Conservation (phyloP, 2,888 invertebrate genomes). For the Heliconius cydno region DNA sequence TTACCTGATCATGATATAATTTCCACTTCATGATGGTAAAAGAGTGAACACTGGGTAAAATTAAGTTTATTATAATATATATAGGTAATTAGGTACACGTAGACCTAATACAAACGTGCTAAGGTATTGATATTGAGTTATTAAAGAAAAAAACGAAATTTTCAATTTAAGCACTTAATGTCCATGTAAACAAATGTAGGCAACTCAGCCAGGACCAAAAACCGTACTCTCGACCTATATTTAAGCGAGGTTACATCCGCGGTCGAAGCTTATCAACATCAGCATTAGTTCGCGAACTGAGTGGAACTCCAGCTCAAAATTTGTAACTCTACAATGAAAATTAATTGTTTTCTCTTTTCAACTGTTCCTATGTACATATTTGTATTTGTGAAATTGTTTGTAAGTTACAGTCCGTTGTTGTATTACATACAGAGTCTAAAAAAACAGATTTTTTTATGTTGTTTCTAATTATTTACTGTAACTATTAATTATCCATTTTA, state of each 20-base stretch:
- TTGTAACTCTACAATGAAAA: conserved; percentile 9
- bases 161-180: no score
- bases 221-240: neutral
- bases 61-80: no score
- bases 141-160: no score
- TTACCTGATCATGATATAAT: neutral
- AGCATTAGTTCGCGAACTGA: conserved; percentile 1
- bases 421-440: neutral
- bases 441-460: neutral
- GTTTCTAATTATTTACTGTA: neutral
- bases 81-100: no score
- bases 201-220: conserved; percentile 10
- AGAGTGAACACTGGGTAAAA: no score
- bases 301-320: neutral
- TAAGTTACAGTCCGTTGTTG: neutral
- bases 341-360: conserved; percentile 10
- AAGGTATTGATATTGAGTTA: no score
- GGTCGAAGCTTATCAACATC: conserved; percentile 14
- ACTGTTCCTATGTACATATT: neutral
- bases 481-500: no score
- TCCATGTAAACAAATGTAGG: no score
- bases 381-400: neutral
- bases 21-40: neutral
- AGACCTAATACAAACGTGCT: no score
- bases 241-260: conserved; percentile 24